phyloP scores from a whole-genome alignment of 2,797 vertebrate species.

The Chelon labrosus region DNA sequence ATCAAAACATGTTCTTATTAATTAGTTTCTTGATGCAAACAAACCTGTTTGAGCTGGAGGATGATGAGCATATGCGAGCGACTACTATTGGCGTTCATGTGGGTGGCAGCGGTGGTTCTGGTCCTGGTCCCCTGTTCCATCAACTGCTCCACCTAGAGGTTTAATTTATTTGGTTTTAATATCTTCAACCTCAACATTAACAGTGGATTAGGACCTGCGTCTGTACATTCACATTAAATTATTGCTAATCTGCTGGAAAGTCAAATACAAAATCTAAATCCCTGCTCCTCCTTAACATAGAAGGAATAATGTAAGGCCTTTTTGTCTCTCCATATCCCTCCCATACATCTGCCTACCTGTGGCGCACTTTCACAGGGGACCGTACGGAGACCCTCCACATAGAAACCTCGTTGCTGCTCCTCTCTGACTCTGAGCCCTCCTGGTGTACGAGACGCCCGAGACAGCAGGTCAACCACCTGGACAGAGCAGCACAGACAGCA shows the following conservation, averaged over 20 bases:
- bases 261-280: no score
- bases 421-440: slow-evolving; percentile 89
- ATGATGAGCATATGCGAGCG: slow-evolving; percentile 91
- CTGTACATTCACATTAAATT: not conserved
- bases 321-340: not conserved
- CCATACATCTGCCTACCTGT: slow-evolving; percentile 71
- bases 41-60: slow-evolving; percentile 90
- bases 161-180: not conserved
- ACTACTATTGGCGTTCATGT: slow-evolving; percentile 92
- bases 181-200: not conserved
- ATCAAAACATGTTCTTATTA: no score
- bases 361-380: slow-evolving; percentile 88
- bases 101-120: slow-evolving; percentile 89
- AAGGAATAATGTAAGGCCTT: no score
- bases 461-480: slow-evolving; percentile 90
- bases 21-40: no score
- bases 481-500: not conserved
- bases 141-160: slow-evolving; percentile 85
- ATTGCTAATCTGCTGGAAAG: not conserved
- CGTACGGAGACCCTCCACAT: slow-evolving; percentile 88
- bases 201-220: not conserved
- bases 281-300: no score
- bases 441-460: slow-evolving; percentile 73
- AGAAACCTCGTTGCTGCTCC: slow-evolving; percentile 90
- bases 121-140: slow-evolving; percentile 90